These are phyloP conservation scores for Rhynchomys soricoides DNA, from an alignment of 2,113 vertebrate genomes.

Conservation along the genomic window DNA sequence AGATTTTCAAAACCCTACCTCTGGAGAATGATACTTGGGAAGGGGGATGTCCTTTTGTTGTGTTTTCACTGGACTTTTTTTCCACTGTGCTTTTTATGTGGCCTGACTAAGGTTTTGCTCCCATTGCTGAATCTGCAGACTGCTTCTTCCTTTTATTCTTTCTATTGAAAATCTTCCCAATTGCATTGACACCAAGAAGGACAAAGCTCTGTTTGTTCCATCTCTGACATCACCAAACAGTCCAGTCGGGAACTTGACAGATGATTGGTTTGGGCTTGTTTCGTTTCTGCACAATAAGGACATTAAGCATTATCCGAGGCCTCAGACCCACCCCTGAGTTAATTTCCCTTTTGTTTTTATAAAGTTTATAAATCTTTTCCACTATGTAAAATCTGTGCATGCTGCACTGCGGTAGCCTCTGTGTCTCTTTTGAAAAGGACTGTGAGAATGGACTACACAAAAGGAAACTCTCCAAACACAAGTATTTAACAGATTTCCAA, in stretches of 20 bases:
- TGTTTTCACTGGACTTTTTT: slow-evolving; percentile 44
- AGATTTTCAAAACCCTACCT: neutral
- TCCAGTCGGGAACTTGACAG: slow-evolving; percentile 48
- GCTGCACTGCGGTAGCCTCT: slow-evolving; percentile 28
- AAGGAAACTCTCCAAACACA: slow-evolving; percentile 70
- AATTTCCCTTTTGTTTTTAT: slow-evolving; percentile 63
- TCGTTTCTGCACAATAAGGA: slow-evolving; percentile 68
- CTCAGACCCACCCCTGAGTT: slow-evolving; percentile 68
- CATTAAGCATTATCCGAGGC: slow-evolving; percentile 67
- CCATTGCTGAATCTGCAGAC: slow-evolving; percentile 53
- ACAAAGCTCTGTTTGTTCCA: slow-evolving; percentile 76
- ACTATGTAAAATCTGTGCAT: neutral
- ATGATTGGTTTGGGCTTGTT: slow-evolving; percentile 67
- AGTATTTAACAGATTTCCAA: slow-evolving; percentile 75
- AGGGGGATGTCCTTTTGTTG: neutral
- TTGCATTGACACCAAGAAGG: slow-evolving; percentile 48
- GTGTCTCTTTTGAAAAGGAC: slow-evolving; percentile 37
- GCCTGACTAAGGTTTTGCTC: slow-evolving; percentile 56
- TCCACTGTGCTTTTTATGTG: slow-evolving; percentile 48
- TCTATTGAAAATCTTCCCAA: slow-evolving; percentile 67
- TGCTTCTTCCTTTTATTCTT: slow-evolving; percentile 70
- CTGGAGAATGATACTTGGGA: slow-evolving; percentile 9
- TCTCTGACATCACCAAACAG: slow-evolving; percentile 77
- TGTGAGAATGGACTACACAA: slow-evolving; percentile 76
- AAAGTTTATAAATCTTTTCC: slow-evolving; percentile 59